Evolutionary conservation across 2,888 invertebrate species (phyloP).

Genomic region (Torymus texanus): DNA sequence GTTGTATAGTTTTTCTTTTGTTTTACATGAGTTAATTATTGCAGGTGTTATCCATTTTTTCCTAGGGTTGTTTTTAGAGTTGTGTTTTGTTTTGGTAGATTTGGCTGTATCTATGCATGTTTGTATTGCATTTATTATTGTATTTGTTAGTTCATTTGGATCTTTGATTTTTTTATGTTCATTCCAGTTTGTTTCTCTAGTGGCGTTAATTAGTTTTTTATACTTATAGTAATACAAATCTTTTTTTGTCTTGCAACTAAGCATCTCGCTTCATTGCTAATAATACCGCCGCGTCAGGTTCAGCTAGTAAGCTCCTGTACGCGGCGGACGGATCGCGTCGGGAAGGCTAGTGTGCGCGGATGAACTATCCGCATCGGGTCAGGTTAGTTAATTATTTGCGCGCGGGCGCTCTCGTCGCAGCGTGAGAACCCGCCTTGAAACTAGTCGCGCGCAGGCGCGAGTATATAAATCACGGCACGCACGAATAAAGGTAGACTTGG

Average conservation of each 20-base stretch:
- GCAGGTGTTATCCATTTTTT: background rate
- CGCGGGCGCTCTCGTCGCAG: too few relatives aligned
- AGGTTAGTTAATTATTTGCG: too few relatives aligned
- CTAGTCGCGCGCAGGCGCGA: too few relatives aligned
- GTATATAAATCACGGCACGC: too few relatives aligned
- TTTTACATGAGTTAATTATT: conserved; percentile 1
- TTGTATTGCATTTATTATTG: background rate
- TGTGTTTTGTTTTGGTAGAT: background rate
- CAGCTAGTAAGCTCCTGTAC: too few relatives aligned
- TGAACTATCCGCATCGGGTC: too few relatives aligned
- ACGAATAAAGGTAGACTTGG: too few relatives aligned
- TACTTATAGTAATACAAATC: conserved; percentile 7
- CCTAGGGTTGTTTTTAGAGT: background rate
- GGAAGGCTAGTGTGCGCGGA: too few relatives aligned
- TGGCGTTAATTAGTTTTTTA: background rate
- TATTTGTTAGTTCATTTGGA: background rate
- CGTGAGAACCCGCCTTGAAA: too few relatives aligned
- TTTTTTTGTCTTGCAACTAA: background rate
- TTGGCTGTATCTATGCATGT: background rate
- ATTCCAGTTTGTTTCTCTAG: background rate
- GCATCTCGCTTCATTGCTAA: too few relatives aligned
- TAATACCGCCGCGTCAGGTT: too few relatives aligned
- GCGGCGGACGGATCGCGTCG: background rate
- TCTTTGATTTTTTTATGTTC: background rate
- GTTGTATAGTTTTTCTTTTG: too few relatives aligned